These are phyloP conservation scores for Thelaira solivaga DNA, from an alignment of 2,888 invertebrate genomes.

Conservation along the genomic window DNA sequence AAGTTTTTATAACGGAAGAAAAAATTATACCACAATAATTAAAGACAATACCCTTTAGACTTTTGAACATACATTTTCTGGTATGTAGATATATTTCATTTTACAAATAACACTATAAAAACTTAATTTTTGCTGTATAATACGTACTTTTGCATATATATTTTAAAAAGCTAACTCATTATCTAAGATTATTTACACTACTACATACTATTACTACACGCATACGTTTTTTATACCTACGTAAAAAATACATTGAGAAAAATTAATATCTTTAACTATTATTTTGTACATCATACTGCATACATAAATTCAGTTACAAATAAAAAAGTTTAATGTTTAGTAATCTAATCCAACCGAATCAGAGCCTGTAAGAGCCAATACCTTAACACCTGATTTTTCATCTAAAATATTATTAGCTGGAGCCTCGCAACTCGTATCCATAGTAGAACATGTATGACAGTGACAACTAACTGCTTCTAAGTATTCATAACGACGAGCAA, in stretches of 20 bases:
- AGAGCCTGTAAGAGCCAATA: slow-evolving; percentile 72
- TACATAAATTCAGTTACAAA: not conserved
- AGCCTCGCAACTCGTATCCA: slow-evolving; percentile 85
- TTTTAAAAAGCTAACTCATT: slow-evolving; percentile 12
- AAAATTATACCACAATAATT: too few relatives aligned
- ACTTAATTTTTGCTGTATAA: slow-evolving; percentile 53
- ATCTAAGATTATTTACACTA: slow-evolving; percentile 27
- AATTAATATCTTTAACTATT: too few relatives aligned
- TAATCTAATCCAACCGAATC: slow-evolving; percentile 74
- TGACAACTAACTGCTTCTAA: slow-evolving; percentile 87
- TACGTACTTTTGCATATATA: slow-evolving; percentile 15
- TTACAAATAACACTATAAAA: slow-evolving; percentile 11
- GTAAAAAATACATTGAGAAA: too few relatives aligned
- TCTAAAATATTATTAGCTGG: slow-evolving; percentile 75
- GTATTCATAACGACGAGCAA: slow-evolving; percentile 85
- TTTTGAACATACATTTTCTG: not conserved
- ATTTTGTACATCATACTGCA: not conserved
- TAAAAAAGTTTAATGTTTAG: slow-evolving; percentile 54
- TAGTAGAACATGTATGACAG: slow-evolving; percentile 84
- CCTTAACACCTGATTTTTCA: slow-evolving; percentile 71
- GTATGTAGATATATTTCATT: not conserved
- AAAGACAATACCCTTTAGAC: too few relatives aligned
- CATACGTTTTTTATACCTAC: too few relatives aligned
- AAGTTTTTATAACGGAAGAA: too few relatives aligned
- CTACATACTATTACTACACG: not conserved